Evolutionary conservation across 2,888 invertebrate species (phyloP).

Genomic region (Melikaiella ostensackeni): DNA sequence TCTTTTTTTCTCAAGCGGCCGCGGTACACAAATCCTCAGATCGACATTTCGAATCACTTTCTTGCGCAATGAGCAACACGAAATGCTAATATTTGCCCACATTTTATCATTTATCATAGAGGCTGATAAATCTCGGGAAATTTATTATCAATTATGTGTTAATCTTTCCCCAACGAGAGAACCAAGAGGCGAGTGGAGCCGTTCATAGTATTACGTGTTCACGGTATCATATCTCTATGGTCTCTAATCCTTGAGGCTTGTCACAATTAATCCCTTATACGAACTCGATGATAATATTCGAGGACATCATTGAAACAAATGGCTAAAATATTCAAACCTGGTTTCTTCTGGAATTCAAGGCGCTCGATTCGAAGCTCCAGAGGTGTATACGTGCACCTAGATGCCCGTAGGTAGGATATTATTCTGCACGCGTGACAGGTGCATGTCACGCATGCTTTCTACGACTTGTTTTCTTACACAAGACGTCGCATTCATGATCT

Average conservation of each 20-base stretch:
- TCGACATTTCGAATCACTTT: slow-evolving; percentile 32
- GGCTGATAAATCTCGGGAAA: slow-evolving; percentile 29
- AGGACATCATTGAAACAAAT: slow-evolving; percentile 37
- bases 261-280: slow-evolving; percentile 37
- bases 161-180: slow-evolving; percentile 2
- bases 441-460: slow-evolving; percentile 37
- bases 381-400: slow-evolving; percentile 21
- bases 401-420: slow-evolving; percentile 27
- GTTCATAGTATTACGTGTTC: background rate
- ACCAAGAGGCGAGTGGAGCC: background rate
- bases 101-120: slow-evolving; percentile 37
- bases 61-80: slow-evolving; percentile 23
- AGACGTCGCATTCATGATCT: slow-evolving; percentile 14
- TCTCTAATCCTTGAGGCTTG: slow-evolving; percentile 11
- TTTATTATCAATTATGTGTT: slow-evolving; percentile 41
- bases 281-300: slow-evolving; percentile 28
- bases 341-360: slow-evolving; percentile 25
- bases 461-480: slow-evolving; percentile 34
- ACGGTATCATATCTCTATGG: background rate
- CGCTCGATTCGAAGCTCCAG: slow-evolving; percentile 12
- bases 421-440: slow-evolving; percentile 29
- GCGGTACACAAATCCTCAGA: slow-evolving; percentile 33
- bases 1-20: slow-evolving; percentile 14
- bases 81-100: slow-evolving; percentile 35
- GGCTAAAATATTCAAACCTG: slow-evolving; percentile 33